phyloP scores from a whole-genome alignment of 2,113 vertebrate species.

The Macrotis lagotis region DNA sequence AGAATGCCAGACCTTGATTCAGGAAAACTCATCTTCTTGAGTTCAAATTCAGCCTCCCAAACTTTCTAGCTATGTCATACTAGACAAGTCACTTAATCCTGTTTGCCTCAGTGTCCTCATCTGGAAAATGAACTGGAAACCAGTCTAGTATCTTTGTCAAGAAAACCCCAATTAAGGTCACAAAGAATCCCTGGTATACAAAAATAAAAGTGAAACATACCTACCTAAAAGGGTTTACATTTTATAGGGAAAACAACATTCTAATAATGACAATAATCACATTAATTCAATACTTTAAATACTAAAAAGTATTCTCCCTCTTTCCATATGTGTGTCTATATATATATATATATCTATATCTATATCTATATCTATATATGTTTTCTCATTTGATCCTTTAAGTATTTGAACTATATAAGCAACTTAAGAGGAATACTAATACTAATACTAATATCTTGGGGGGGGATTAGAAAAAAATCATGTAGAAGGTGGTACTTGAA shows the following conservation, averaged over 20 bases:
- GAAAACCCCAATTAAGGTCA: neutral
- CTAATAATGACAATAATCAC: neutral
- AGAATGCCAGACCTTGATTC: neutral
- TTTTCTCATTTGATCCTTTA: neutral
- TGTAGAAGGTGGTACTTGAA: neutral
- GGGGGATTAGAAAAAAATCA: neutral
- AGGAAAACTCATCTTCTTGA: neutral
- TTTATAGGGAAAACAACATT: neutral
- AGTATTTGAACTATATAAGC: neutral
- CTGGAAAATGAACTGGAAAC: neutral
- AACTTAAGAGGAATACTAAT: neutral
- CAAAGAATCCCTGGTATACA: too few relatives aligned
- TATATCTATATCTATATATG: too few relatives aligned
- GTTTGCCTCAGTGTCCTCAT: neutral
- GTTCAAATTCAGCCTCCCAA: neutral
- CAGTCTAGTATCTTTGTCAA: neutral
- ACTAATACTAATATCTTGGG: neutral
- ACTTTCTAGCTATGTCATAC: neutral
- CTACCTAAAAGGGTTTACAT: too few relatives aligned
- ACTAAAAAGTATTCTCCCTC: too few relatives aligned
- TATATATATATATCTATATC: too few relatives aligned
- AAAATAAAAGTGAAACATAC: too few relatives aligned
- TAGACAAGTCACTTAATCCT: neutral
- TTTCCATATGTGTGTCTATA: too few relatives aligned
- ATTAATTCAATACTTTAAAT: neutral